Evolutionary conservation across 1,140 invertebrate genomes (phyloP).

Genomic region (Pteromalus puparum): DNA sequence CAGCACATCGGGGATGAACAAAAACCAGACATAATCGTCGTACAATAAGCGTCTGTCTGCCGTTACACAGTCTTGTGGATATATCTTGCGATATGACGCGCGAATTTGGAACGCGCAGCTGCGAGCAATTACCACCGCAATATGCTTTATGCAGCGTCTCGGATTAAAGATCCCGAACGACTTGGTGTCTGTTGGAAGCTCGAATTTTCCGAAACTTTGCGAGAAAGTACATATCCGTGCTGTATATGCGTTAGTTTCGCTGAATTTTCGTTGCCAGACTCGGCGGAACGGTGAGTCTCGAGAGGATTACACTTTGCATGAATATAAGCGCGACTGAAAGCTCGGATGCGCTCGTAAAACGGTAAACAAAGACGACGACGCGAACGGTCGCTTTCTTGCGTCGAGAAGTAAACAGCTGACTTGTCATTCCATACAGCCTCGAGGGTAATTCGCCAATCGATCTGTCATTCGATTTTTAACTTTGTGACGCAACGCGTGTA

Average conservation of each 20-base stretch:
- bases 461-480: too few species aligned
- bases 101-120: conserved; percentile 33
- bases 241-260: too few species aligned
- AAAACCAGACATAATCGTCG: not conserved
- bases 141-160: not conserved
- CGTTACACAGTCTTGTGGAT: not conserved
- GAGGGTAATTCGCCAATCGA: too few species aligned
- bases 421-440: too few species aligned
- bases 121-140: conserved; percentile 27
- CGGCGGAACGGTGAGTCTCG: too few species aligned
- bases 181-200: too few species aligned
- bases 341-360: not conserved
- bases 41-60: not conserved
- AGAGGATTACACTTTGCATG: not conserved
- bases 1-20: too few species aligned
- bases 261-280: not conserved
- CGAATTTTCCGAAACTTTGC: not conserved
- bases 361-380: not conserved
- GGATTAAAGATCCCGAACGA: not conserved
- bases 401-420: too few species aligned
- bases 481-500: not conserved
- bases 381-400: too few species aligned
- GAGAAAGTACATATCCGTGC: too few species aligned
- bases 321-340: not conserved
- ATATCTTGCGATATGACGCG: not conserved